Evolutionary conservation across 2,888 invertebrate species (phyloP).

Genomic region (Mylabris sibirica): DNA sequence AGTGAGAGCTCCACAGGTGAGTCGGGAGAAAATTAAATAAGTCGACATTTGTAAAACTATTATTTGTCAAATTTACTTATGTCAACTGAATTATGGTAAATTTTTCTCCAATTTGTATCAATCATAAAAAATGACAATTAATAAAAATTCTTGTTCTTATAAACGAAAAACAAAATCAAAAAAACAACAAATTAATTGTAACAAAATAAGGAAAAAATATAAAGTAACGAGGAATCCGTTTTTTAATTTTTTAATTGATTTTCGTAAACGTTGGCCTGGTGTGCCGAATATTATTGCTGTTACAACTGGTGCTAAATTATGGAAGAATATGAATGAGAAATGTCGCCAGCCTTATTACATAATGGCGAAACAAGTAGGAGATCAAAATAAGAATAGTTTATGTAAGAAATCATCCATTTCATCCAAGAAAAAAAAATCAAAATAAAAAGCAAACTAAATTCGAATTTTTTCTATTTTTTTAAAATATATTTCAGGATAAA

Average conservation of each 20-base stretch:
- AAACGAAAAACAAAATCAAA: background rate
- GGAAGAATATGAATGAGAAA: background rate
- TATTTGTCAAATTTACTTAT: background rate
- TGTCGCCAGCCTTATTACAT: background rate
- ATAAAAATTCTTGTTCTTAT: background rate
- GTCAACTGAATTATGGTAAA: background rate
- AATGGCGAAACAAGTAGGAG: background rate
- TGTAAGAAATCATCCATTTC: background rate
- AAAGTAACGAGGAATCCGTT: background rate
- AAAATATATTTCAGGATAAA: background rate
- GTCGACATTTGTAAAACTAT: background rate
- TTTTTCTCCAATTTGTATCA: background rate
- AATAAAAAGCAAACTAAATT: background rate
- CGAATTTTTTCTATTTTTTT: background rate
- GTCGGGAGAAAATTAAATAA: background rate
- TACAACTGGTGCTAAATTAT: background rate
- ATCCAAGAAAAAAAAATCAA: background rate
- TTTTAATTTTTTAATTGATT: background rate
- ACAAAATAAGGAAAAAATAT: background rate
- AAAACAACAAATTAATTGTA: background rate
- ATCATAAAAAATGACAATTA: background rate
- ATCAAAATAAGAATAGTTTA: background rate
- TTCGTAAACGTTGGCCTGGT: background rate
- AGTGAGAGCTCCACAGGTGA: conserved; percentile 22
- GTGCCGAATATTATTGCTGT: background rate